These are phyloP conservation scores for Drosophila bipectinata DNA, from an alignment of 1,140 invertebrate genomes.

Conservation along the genomic window DNA sequence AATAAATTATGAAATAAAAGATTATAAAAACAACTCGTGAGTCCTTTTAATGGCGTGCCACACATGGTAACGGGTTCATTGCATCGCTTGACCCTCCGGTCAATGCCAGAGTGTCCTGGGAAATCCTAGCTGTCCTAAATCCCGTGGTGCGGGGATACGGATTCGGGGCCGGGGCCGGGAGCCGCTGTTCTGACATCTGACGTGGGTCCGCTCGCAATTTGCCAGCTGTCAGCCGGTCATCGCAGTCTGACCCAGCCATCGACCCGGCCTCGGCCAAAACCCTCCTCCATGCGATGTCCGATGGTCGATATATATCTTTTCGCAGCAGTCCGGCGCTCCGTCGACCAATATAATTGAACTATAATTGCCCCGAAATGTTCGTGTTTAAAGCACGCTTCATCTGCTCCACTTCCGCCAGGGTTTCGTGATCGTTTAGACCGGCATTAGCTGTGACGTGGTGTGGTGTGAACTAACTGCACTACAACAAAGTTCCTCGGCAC, in stretches of 20 bases:
- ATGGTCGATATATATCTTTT: slow-evolving; percentile 29
- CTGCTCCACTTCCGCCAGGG: slow-evolving; percentile 43
- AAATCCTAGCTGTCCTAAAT: slow-evolving; percentile 31
- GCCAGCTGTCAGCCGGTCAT: slow-evolving; percentile 62
- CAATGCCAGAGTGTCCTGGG: slow-evolving; percentile 8
- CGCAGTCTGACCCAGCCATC: slow-evolving; percentile 26
- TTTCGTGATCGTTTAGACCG: slow-evolving; percentile 48
- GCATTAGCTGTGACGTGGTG: slow-evolving; percentile 44
- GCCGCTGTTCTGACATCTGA: slow-evolving; percentile 55
- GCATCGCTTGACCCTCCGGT: slow-evolving; percentile 17
- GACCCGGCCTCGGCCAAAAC: slow-evolving; percentile 9
- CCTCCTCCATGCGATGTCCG: not conserved
- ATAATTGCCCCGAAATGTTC: slow-evolving; percentile 68
- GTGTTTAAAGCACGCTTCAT: slow-evolving; percentile 62
- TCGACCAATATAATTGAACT: slow-evolving; percentile 72
- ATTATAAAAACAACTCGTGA: slow-evolving; percentile 66
- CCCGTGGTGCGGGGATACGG: not conserved
- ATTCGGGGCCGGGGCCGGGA: not conserved
- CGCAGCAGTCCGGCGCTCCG: slow-evolving; percentile 13
- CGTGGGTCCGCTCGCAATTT: slow-evolving; percentile 65
- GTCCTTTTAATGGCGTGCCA: slow-evolving; percentile 12
- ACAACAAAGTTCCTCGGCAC: not conserved
- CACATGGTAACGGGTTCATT: slow-evolving; percentile 24
- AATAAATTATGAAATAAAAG: slow-evolving; percentile 82
- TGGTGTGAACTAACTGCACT: slow-evolving; percentile 62